Conservation (phyloP, 2,797 vertebrate genomes). For the Eleutherodactylus coqui region DNA sequence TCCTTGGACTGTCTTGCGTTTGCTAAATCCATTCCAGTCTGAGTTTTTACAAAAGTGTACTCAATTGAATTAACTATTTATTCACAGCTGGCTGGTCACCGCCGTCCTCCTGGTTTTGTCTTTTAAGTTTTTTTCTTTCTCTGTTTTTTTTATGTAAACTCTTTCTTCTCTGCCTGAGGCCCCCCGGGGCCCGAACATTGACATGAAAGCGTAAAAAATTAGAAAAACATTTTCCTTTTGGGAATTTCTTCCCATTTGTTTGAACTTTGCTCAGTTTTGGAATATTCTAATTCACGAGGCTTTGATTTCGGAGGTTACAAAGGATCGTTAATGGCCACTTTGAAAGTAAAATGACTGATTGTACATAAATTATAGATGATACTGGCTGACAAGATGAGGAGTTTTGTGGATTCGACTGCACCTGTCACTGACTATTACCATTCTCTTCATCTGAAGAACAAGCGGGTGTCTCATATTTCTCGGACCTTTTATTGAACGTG, state of each 20-base stretch:
- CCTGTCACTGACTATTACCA: conserved; percentile 13
- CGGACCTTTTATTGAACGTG: neutral
- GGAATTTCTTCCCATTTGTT: conserved; percentile 16
- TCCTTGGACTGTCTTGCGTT: conserved; percentile 61
- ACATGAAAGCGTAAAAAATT: conserved; percentile 44
- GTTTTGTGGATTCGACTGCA: neutral
- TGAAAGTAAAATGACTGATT: conserved; percentile 9
- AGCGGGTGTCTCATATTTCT: neutral
- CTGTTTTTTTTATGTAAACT: conserved; percentile 19
- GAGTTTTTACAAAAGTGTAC: conserved; percentile 64
- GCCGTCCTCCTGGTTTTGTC: conserved; percentile 30
- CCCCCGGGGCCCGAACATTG: conserved; percentile 23
- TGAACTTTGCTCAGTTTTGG: conserved; percentile 32
- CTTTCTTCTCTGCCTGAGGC: conserved; percentile 27
- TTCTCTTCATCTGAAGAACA: neutral
- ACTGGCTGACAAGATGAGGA: neutral
- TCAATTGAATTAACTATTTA: conserved; percentile 65
- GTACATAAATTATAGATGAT: conserved; percentile 15
- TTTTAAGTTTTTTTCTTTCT: conserved; percentile 38
- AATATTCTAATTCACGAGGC: conserved; percentile 15
- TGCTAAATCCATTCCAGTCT: conserved; percentile 57
- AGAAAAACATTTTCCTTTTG: conserved; percentile 20
- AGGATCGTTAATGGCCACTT: conserved; percentile 29
- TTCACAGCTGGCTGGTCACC: conserved; percentile 56
- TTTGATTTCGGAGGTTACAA: conserved; percentile 40